phyloP scores from a whole-genome alignment of 2,797 vertebrate species.

The Phylloscopus collybita region DNA sequence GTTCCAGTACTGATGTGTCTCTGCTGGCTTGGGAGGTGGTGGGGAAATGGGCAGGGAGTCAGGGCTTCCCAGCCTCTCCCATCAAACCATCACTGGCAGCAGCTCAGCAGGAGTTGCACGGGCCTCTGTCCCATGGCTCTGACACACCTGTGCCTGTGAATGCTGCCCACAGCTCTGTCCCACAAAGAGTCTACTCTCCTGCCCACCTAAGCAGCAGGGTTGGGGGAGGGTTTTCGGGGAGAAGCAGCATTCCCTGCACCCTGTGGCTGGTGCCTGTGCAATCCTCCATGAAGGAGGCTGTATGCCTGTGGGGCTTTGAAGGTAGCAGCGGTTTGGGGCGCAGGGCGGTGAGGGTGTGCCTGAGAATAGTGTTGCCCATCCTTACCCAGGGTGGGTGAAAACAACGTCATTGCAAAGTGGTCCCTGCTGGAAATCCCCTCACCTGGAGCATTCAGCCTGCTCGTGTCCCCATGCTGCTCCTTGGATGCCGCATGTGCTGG shows the following conservation, averaged over 20 bases:
- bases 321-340: background rate
- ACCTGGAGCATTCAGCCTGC: background rate
- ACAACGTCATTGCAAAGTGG: rapidly evolving
- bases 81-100: background rate
- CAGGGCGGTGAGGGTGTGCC: background rate
- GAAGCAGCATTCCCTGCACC: background rate
- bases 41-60: background rate
- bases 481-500: background rate
- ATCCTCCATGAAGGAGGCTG: background rate
- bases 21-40: background rate
- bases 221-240: background rate
- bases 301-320: background rate
- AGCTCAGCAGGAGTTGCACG: background rate
- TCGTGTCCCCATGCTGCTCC: rapidly evolving
- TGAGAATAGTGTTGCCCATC: background rate
- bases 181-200: background rate
- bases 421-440: background rate
- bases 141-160: rapidly evolving
- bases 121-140: background rate
- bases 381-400: rapidly evolving
- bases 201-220: background rate
- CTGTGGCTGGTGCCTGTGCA: rapidly evolving
- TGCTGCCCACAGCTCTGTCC: background rate
- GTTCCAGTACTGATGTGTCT: background rate
- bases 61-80: background rate